These are phyloP conservation scores for Cinara cedri DNA, from an alignment of 2,888 invertebrate species.

Conservation along the genomic window DNA sequence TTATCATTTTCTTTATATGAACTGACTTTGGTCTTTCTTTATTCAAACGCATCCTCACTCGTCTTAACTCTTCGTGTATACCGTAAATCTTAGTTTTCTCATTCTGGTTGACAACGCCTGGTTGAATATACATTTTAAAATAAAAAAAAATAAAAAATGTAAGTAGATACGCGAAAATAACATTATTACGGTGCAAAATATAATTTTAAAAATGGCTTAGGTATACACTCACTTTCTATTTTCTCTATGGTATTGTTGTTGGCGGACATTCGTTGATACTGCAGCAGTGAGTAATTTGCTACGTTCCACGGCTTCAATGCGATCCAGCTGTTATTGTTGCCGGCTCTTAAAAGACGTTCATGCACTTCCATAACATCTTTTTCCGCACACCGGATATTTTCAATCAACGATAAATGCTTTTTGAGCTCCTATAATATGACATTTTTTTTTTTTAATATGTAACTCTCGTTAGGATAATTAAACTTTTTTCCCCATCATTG, in stretches of 20 bases:
- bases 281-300: slow-evolving; percentile 14
- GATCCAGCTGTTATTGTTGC: not conserved
- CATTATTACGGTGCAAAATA: no score
- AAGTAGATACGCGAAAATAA: not conserved
- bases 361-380: slow-evolving; percentile 45
- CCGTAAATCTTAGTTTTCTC: not conserved
- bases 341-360: slow-evolving; percentile 19
- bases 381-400: slow-evolving; percentile 43
- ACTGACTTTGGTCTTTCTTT: slow-evolving; percentile 30
- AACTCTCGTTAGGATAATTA: no score
- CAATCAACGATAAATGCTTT: slow-evolving; percentile 28
- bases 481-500: no score
- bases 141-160: no score
- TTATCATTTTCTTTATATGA: not conserved
- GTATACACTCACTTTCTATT: not conserved
- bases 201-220: no score
- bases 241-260: not conserved
- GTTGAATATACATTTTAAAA: not conserved
- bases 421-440: not conserved
- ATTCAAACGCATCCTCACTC: slow-evolving; percentile 28
- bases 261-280: not conserved
- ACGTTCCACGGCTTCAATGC: slow-evolving; percentile 7
- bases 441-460: no score
- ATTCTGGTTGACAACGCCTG: not conserved
- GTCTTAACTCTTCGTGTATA: slow-evolving; percentile 16